These are phyloP conservation scores for Sebastes iracundus DNA, from an alignment of 2,797 vertebrate genomes.

Conservation along the genomic window DNA sequence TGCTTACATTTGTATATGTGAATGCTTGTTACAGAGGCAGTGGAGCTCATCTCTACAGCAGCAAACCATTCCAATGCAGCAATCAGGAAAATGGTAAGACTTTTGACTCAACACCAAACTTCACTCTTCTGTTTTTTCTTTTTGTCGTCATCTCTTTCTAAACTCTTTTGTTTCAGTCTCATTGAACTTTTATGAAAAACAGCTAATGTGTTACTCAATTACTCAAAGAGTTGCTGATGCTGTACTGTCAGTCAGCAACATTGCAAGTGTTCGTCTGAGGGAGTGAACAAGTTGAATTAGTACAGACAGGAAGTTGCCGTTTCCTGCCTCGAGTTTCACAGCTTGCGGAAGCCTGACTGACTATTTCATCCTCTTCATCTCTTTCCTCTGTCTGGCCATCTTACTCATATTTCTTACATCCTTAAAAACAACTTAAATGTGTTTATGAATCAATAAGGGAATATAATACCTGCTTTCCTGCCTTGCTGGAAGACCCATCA, in stretches of 20 bases:
- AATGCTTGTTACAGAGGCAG: conserved; percentile 85
- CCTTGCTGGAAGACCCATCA: background rate
- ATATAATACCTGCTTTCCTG: conserved; percentile 5
- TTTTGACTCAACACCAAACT: background rate
- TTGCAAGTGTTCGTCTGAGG: conserved; percentile 31
- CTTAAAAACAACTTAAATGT: conserved; percentile 17
- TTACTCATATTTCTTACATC: conserved; percentile 3
- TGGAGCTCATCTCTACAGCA: conserved; percentile 96
- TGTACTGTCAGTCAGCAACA: conserved; percentile 30
- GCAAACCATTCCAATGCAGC: conserved; percentile 97
- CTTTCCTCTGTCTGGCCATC: conserved; percentile 29
- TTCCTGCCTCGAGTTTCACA: conserved; percentile 73
- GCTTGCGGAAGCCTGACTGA: conserved; percentile 32
- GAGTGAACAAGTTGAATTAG: conserved; percentile 37
- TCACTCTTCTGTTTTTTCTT: background rate
- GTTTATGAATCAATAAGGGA: conserved; percentile 31
- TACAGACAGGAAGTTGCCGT: conserved; percentile 73
- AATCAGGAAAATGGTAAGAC: conserved; percentile 96
- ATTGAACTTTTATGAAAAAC: background rate
- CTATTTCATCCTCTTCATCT: conserved; percentile 33
- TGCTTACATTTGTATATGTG: background rate
- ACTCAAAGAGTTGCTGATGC: conserved; percentile 27
- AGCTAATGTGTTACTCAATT: conserved; percentile 20
- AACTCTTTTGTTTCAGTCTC: conserved; percentile 1
- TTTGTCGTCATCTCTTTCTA: background rate